phyloP scores from a whole-genome alignment of 2,797 vertebrate species.

The Siniperca scherzeri region DNA sequence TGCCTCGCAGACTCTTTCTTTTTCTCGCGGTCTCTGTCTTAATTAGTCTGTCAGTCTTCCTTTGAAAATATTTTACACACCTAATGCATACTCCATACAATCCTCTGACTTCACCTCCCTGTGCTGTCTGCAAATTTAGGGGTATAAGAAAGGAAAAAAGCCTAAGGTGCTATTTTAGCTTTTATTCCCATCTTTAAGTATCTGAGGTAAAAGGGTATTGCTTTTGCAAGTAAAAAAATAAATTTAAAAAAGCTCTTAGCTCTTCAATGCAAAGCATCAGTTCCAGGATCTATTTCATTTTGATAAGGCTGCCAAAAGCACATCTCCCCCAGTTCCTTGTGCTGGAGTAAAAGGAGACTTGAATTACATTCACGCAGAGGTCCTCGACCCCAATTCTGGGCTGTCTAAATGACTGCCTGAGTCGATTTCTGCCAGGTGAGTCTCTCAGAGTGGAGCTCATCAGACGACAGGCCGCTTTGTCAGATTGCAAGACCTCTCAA shows the following conservation, averaged over 20 bases:
- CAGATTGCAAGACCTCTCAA: constrained; percentile 57
- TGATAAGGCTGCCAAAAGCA: constrained; percentile 42
- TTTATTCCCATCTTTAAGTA: constrained; percentile 5
- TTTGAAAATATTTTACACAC: constrained; percentile 10
- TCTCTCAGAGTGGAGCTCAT: constrained; percentile 52
- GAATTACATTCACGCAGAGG: constrained; percentile 64
- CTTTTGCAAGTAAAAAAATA: constrained; percentile 19
- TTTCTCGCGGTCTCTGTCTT: not conserved
- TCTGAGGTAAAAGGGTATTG: constrained; percentile 4
- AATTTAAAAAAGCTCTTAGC: constrained; percentile 13
- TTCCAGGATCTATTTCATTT: constrained; percentile 57
- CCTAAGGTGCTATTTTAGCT: not conserved
- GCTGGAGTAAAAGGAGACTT: constrained; percentile 49
- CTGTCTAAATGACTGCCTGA: constrained; percentile 74
- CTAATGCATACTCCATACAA: constrained; percentile 4
- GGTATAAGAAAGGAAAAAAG: not conserved
- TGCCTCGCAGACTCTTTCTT: not conserved
- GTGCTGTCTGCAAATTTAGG: not conserved
- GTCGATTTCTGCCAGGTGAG: constrained; percentile 66
- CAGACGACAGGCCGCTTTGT: constrained; percentile 37
- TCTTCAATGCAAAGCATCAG: constrained; percentile 16
- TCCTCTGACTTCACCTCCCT: not conserved
- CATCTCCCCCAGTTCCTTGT: not conserved
- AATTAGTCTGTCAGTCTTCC: not conserved
- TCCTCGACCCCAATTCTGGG: constrained; percentile 74